Evolutionary conservation across 2,888 invertebrate genomes (phyloP), one percentile per base, ranked within the genome.

Genomic region (Lithophane socia): DNA sequence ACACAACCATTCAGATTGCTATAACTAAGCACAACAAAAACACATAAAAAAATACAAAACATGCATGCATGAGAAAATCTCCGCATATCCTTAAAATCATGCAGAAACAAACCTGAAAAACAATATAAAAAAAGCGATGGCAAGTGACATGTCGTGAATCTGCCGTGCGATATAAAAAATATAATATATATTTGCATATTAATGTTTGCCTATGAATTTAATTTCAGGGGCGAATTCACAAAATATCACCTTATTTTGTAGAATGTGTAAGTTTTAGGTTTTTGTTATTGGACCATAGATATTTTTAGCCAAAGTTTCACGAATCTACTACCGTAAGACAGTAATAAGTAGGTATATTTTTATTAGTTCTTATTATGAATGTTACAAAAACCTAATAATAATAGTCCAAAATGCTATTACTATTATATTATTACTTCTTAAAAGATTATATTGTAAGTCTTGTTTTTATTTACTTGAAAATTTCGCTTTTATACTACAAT

Each of bases 131-230:
- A 73, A 89, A 91, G 91, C 88, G 77, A 91, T 89, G 91, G 44
- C 24, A 37, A 56, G 82, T 91, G 92, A 92, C 80, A 89, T 88
- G 84, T 90, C 88, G 92, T 92, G 93, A 92, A 91, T 89, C 77
- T 86, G 92, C 91, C 88, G 91, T 92, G 92, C 92, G 72, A 47
- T 78, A 76, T 73, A 83, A 74, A 29, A 79, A 29, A 69, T 21
- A 82, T 66, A 77, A 77, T 68, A 75, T 75, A 76, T 56, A 58
- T 61, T 64, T 69, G 58, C 47, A 65, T 58, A 9, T n/a, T 2
- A 29, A 63, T 75, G 37, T 64, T 70, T 71, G 12, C 56, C 66
- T 56, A 73, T 44, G 2, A 29, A 29, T 69, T 44, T 47, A 47
- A 60, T 24, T 54, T 37, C 42, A 24, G 80, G 80, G 78, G 76